A percentile compares a stretch with the other conserved stretches of the same genome.
phyloP scores from a whole-genome alignment of 2,888 invertebrate species.

The Drosophila vallismaia region DNA sequence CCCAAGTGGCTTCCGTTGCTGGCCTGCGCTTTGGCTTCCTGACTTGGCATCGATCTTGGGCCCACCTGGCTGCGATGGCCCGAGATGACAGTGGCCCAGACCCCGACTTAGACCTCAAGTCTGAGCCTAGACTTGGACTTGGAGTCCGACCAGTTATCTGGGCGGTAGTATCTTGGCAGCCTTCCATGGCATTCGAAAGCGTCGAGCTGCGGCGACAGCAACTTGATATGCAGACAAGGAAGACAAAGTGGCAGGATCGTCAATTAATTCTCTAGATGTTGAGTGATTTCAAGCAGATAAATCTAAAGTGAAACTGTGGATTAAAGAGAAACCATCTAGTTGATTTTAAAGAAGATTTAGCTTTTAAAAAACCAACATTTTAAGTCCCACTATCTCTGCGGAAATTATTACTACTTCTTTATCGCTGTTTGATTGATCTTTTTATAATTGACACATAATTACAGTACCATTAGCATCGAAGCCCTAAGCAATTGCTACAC shows the following conservation, averaged over 20 bases:
- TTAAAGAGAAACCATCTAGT: not conserved
- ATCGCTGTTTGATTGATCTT: conserved; percentile 57
- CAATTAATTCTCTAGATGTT: conserved; percentile 45
- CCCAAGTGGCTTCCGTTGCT: conserved; percentile 64
- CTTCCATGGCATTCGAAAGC: conserved; percentile 41
- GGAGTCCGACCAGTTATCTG: conserved; percentile 31
- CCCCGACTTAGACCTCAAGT: not conserved
- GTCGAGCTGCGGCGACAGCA: conserved; percentile 28
- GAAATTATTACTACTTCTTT: not conserved
- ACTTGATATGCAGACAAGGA: conserved; percentile 54
- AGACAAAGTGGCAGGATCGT: conserved; percentile 49
- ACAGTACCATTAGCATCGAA: conserved; percentile 52
- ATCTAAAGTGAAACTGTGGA: conserved; percentile 9
- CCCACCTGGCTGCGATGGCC: conserved; percentile 56
- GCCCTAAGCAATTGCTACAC: conserved; percentile 65
- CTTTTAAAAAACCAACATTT: not conserved
- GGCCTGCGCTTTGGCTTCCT: conserved; percentile 57
- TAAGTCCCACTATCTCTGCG: not conserved
- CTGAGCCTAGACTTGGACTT: conserved; percentile 1
- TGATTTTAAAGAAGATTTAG: not conserved
- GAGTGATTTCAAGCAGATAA: conserved; percentile 42
- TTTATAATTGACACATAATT: conserved; percentile 70
- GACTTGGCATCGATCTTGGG: conserved; percentile 55
- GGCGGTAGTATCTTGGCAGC: conserved; percentile 38
- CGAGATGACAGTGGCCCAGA: conserved; percentile 17